Percentiles rank a stretch among this genome's conserved stretches.
Evolutionary conservation across 1,140 invertebrate genomes (phyloP).

Genomic region (Euwallacea fornicatus): DNA sequence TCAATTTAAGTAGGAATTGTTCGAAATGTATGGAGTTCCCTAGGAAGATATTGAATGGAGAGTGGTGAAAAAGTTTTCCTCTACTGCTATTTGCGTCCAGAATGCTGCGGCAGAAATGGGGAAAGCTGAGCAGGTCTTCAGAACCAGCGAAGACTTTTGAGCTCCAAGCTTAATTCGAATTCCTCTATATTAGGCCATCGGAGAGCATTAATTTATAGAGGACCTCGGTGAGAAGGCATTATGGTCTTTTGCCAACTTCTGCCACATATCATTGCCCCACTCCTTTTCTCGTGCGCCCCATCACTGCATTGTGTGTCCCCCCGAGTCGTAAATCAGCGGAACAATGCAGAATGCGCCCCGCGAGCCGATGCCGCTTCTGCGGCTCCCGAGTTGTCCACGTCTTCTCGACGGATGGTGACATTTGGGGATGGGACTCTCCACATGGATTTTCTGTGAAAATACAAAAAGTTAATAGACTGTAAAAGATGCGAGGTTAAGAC

Average conservation of each 20-base stretch:
- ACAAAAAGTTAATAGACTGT: no score
- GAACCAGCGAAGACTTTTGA: no score
- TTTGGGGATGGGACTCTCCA: constrained; percentile 7
- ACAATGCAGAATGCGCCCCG: constrained; percentile 31
- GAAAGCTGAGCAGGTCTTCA: no score
- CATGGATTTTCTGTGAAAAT: not conserved
- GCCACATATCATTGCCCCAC: constrained; percentile 19
- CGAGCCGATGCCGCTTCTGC: constrained; percentile 33
- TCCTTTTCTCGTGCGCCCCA: constrained; percentile 20
- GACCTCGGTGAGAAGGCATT: constrained; percentile 14
- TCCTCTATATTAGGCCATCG: not conserved
- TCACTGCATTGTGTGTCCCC: constrained; percentile 35
- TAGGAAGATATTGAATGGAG: no score
- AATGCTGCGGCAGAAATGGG: no score
- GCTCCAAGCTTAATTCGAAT: no score
- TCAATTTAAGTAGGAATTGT: no score
- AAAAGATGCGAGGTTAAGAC: no score
- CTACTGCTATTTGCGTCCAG: no score
- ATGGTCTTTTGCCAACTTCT: constrained; percentile 32
- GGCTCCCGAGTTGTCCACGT: constrained; percentile 38
- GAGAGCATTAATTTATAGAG: constrained; percentile 19
- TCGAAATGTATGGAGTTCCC: no score
- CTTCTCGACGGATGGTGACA: constrained; percentile 38
- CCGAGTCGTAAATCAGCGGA: constrained; percentile 34
- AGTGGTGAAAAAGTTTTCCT: no score